Evolutionary conservation across 2,888 invertebrate genomes (phyloP).

Genomic region (Cantharis flavilabris): DNA sequence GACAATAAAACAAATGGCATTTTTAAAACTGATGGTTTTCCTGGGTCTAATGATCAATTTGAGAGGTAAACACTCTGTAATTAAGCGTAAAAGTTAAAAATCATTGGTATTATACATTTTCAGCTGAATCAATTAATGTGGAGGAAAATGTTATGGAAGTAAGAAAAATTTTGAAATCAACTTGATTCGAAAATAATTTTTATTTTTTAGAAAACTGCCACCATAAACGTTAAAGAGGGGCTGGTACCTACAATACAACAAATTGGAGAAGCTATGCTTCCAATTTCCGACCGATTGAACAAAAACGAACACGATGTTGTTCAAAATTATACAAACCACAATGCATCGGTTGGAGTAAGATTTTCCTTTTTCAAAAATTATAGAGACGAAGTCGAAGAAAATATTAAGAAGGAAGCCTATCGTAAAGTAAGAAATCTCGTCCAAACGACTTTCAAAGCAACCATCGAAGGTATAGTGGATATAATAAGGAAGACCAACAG

Average conservation of each 20-base stretch:
- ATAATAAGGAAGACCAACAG: background rate
- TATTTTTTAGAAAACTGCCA: background rate
- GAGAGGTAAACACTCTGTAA: background rate
- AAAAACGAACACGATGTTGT: background rate
- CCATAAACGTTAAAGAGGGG: background rate
- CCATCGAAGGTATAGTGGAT: background rate
- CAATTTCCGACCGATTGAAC: background rate
- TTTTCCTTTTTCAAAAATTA: background rate
- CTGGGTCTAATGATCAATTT: background rate
- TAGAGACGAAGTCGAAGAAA: background rate
- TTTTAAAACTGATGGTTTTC: background rate
- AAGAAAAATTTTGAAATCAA: background rate
- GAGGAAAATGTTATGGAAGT: background rate
- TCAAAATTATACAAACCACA: no score
- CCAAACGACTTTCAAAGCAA: background rate
- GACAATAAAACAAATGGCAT: background rate
- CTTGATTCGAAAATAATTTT: no score
- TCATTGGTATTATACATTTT: background rate
- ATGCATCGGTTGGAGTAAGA: background rate
- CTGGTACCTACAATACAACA: background rate
- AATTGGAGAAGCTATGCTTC: background rate
- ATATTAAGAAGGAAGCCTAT: background rate
- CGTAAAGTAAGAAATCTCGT: background rate
- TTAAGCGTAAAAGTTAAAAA: background rate
- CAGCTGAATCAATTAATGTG: background rate